These are phyloP conservation scores for Acanthochromis polyacanthus DNA, from an alignment of 2,113 vertebrate species.

Conservation along the genomic window DNA sequence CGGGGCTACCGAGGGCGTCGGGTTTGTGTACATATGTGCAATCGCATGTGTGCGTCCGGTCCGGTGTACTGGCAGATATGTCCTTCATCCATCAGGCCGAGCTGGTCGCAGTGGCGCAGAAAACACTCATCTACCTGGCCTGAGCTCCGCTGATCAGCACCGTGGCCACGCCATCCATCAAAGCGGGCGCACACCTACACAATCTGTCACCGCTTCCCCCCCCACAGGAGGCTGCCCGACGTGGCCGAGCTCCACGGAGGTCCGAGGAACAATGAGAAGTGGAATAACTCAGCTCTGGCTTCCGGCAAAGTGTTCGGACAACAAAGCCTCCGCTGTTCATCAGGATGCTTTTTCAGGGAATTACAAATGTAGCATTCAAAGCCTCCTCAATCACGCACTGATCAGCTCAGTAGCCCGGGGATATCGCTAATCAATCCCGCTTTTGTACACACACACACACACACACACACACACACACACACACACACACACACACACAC, in stretches of 20 bases:
- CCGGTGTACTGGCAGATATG: slow-evolving; percentile 81
- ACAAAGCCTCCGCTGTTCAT: slow-evolving; percentile 61
- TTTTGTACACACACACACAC: slow-evolving; percentile 59
- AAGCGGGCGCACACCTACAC: slow-evolving; percentile 40
- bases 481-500: slow-evolving; percentile 49
- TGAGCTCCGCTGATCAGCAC: slow-evolving; percentile 75
- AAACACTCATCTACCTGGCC: slow-evolving; percentile 79
- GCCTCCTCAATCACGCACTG: slow-evolving; percentile 67
- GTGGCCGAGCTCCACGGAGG: slow-evolving; percentile 38
- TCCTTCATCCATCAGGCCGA: slow-evolving; percentile 82
- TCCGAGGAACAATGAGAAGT: slow-evolving; percentile 63
- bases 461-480: slow-evolving; percentile 22
- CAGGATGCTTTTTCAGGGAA: slow-evolving; percentile 43
- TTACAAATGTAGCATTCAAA: slow-evolving; percentile 68
- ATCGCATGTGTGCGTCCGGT: slow-evolving; percentile 58
- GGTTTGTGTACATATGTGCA: slow-evolving; percentile 19
- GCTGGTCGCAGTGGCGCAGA: slow-evolving; percentile 73
- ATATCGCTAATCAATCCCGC: slow-evolving; percentile 72
- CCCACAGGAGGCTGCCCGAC: slow-evolving; percentile 44
- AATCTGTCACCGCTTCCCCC: slow-evolving; percentile 50
- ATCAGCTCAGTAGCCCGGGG: slow-evolving; percentile 65
- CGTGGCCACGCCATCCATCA: slow-evolving; percentile 68
- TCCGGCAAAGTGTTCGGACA: slow-evolving; percentile 46
- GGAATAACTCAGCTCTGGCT: slow-evolving; percentile 47
- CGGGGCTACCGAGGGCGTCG: slow-evolving; percentile 46